Percentiles rank a stretch among this genome's conserved stretches.
Conservation (phyloP, 2,113 vertebrate genomes). For the Menura novaehollandiae region DNA sequence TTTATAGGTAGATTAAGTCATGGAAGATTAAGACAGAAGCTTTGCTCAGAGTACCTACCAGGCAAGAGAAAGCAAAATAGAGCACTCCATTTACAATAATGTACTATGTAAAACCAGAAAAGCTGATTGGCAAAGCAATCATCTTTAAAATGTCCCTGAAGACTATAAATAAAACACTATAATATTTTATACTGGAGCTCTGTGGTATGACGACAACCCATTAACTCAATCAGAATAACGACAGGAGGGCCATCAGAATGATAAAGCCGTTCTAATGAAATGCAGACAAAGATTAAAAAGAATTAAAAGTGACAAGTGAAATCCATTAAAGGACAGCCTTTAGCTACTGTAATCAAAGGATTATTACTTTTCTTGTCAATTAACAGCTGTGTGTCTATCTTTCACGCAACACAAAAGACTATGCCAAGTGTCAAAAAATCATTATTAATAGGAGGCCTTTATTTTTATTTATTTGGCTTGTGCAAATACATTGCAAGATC, state of each 20-base stretch:
- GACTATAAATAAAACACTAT: conserved; percentile 53
- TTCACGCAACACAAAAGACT: conserved; percentile 35
- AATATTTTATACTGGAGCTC: conserved; percentile 52
- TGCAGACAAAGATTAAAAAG: conserved; percentile 71
- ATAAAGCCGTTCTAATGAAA: conserved; percentile 72
- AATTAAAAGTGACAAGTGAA: conserved; percentile 78
- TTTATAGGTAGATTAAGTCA: conserved; percentile 69
- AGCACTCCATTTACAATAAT: conserved; percentile 37
- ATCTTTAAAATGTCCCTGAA: conserved; percentile 55
- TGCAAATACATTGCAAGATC: background rate
- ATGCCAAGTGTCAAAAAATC: conserved; percentile 31
- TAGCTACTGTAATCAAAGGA: conserved; percentile 76
- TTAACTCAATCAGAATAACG: conserved; percentile 66
- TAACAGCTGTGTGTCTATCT: conserved; percentile 61
- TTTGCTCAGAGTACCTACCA: conserved; percentile 42
- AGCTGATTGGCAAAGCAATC: conserved; percentile 68
- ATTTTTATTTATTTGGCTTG: conserved; percentile 25
- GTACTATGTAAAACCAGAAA: conserved; percentile 56
- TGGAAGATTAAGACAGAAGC: conserved; percentile 68
- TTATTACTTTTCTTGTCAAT: conserved; percentile 72
- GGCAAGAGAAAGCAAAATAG: conserved; percentile 54
- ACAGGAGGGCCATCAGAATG: conserved; percentile 60
- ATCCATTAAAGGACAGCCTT: conserved; percentile 69
- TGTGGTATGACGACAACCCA: conserved; percentile 38
- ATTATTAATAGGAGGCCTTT: background rate